Evolutionary conservation across 2,113 vertebrate species (phyloP), one percentile per base, ranked within the genome.

Genomic region (Danionella cerebrum): DNA sequence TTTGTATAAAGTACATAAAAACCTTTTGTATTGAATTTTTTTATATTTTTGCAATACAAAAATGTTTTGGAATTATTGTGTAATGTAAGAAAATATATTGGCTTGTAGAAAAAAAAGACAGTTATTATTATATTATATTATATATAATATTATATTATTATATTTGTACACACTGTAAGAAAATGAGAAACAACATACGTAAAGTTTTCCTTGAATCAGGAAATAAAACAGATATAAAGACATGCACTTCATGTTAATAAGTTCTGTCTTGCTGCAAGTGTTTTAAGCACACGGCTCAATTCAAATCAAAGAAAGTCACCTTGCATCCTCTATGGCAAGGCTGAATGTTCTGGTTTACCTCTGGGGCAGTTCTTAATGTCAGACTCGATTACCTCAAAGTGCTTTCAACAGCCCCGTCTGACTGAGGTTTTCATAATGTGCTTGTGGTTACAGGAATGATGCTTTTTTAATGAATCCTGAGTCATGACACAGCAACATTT

Each of bases 301-400:
- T 64, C 7, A 35, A 48, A 24, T 35, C 42, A 19, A 2, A 48
- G 27, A 64, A 63, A 64, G 60, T 64, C 60, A 64, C 60, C 60
- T 48, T 64, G 60, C 11, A 1, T 10, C n/a, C 11, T 45, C 57
- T 42, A 13, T 10, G 27, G 57, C 16, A 8, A 25, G 13, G 39
- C 57, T 44, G 39, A 44, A 60, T 18, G 39, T 29, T 60, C n/a
- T 5, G 14, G 25, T 48, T 48, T 47, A 63, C 29, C 42, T 63
- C 35, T 35, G 42, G 42, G 42, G 27, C 41, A 35, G 27, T 31
- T 29, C 19, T 44, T 60, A 42, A 60, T 45, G 39, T 31, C 16
- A 19, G 25, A 44, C 25, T 29, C 24, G 19, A 45, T 44, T 31
- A 45, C 41, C 24, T 14, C 25, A 45, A 60, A 60, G 60, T 64